Conservation (phyloP, 2,113 vertebrate genomes). For the Leptosomus discolor region DNA sequence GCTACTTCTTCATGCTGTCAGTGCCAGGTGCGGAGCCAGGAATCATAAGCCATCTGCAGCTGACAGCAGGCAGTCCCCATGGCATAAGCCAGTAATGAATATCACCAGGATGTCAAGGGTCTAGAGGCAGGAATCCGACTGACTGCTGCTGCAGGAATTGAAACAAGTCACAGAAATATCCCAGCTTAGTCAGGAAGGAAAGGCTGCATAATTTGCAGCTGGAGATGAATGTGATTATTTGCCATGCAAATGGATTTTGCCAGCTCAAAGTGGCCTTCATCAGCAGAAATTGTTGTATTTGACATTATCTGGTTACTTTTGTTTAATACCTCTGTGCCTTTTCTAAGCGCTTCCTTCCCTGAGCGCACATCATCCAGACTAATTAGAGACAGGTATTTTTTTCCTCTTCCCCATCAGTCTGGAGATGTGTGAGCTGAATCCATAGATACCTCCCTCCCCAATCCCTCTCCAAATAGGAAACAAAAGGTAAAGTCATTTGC, state of each 20-base stretch:
- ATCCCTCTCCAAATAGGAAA: constrained; percentile 8
- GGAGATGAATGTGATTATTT: constrained; percentile 58
- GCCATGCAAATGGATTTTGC: constrained; percentile 31
- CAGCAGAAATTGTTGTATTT: constrained; percentile 61
- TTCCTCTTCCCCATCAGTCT: constrained; percentile 27
- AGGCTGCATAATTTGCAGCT: constrained; percentile 60
- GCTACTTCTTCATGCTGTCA: background rate
- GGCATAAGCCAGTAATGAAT: background rate
- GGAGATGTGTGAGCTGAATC: constrained; percentile 23
- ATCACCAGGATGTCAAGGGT: background rate
- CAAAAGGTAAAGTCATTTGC: background rate
- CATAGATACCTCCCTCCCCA: background rate
- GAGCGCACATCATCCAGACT: constrained; percentile 32
- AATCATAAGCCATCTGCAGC: background rate
- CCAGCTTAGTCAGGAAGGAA: constrained; percentile 48
- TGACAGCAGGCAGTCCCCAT: background rate
- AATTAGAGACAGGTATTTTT: constrained; percentile 56
- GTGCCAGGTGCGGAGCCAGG: background rate
- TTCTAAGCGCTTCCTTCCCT: constrained; percentile 37
- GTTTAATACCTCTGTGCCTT: constrained; percentile 6
- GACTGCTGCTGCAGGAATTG: constrained; percentile 33
- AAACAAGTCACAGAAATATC: constrained; percentile 48
- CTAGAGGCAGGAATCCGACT: constrained; percentile 1
- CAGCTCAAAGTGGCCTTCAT: constrained; percentile 63
- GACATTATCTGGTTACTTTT: constrained; percentile 52